A percentile compares a stretch with the other conserved stretches of the same genome.
phyloP scores from a whole-genome alignment of 1,140 invertebrate species.

The Drosophila ogumai region DNA sequence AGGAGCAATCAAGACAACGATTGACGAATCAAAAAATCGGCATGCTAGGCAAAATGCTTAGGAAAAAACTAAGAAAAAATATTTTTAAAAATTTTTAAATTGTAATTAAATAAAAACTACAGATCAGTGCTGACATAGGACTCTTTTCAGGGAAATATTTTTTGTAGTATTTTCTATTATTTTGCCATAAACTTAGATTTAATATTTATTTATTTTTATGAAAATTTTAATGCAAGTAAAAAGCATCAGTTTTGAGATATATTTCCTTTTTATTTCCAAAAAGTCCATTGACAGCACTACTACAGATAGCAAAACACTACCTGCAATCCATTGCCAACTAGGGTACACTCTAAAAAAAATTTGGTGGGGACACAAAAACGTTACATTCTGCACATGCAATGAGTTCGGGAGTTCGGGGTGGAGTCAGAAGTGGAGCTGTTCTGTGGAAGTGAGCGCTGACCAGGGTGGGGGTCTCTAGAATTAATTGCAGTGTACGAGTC shows the following conservation, averaged over 20 bases:
- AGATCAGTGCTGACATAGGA: slow-evolving; percentile 4
- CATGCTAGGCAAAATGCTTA: slow-evolving; percentile 71
- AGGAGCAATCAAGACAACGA: slow-evolving; percentile 19
- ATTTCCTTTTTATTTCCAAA: background rate
- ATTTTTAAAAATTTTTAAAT: slow-evolving; percentile 17
- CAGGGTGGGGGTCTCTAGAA: slow-evolving; percentile 13
- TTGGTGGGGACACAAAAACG: slow-evolving; percentile 20
- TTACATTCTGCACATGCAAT: slow-evolving; percentile 56
- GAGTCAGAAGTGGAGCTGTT: slow-evolving; percentile 46
- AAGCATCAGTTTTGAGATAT: background rate
- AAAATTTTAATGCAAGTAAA: too few relatives aligned
- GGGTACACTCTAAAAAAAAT: slow-evolving; percentile 32
- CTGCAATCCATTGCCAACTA: slow-evolving; percentile 38
- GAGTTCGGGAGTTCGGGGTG: slow-evolving; percentile 39
- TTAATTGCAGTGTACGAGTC: slow-evolving; percentile 42
- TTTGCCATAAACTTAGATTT: background rate
- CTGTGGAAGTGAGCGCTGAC: slow-evolving; percentile 24
- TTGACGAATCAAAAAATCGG: slow-evolving; percentile 31
- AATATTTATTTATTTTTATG: background rate
- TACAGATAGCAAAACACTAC: slow-evolving; percentile 10
- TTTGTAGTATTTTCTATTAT: background rate
- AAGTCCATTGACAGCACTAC: slow-evolving; percentile 1
- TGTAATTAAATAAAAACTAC: slow-evolving; percentile 29
- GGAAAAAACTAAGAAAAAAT: slow-evolving; percentile 33
- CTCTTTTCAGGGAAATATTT: background rate